A percentile compares a stretch with the other conserved stretches of the same genome.
These are phyloP conservation scores for Hydractinia echinata DNA, from an alignment of 30 jellyfish, hydroid and myxozoan genomes.

Conservation along the genomic window DNA sequence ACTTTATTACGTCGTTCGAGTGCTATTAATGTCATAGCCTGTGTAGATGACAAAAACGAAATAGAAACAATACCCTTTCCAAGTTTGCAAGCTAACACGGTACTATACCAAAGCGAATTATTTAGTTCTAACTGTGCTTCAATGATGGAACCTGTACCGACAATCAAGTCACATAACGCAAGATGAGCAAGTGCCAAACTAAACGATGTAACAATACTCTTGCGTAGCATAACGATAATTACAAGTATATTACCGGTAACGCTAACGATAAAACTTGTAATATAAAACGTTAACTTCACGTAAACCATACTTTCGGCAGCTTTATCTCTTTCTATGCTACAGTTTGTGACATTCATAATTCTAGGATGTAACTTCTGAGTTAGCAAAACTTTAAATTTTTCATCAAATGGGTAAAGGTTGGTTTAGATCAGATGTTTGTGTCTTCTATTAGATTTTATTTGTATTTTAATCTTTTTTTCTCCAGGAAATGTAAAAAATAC, in stretches of 20 bases:
- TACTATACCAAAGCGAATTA: not conserved
- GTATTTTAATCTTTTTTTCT: no score
- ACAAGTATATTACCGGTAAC: not conserved
- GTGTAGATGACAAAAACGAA: not conserved
- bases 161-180: slow-evolving; percentile 10
- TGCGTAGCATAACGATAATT: not conserved
- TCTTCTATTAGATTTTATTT: no score
- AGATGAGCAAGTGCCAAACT: not conserved
- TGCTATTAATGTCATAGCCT: slow-evolving; percentile 13
- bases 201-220: not conserved
- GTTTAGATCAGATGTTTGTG: no score
- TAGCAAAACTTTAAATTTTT: no score
- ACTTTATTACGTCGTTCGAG: slow-evolving; percentile 4
- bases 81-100: not conserved
- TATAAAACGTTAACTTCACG: not conserved
- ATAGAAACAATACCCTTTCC: not conserved
- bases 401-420: no score
- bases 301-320: no score
- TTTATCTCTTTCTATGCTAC: no score
- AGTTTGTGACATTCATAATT: no score
- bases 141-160: not conserved
- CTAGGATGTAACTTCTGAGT: no score
- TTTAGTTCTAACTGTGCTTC: not conserved
- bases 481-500: no score
- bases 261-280: not conserved